Evolutionary conservation across 2,797 vertebrate species (phyloP), one percentile per base, ranked within the genome.

Genomic region (Brachyrhaphis roseni): DNA sequence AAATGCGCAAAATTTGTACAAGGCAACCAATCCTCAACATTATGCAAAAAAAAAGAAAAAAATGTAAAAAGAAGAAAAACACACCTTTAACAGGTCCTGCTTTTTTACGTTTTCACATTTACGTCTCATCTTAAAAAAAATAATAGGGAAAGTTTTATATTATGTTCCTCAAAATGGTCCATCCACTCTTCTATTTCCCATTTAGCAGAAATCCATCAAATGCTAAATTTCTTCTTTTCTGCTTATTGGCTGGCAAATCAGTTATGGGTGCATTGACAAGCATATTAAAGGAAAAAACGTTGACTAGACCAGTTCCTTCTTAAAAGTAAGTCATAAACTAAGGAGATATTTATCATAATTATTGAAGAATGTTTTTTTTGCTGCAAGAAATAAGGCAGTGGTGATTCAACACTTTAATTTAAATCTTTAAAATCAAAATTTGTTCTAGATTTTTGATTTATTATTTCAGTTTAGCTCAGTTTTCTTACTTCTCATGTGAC

Each of bases 251-350:
- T 49, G 47, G 7, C 47, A 49, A 49, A 49, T 49, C 47, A 18
- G 1, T 4, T 12, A 46, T 1, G 12, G 7, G 20, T 23, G n/a
- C n/a, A n/a, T n/a, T n/a, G n/a, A 8, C 6, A 23, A 2, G 10
- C 11, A 8, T 51, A 23, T 51, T 8, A 6, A 51, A 51, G 11
- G 23, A 23, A 55, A 49, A 55, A n/a, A 26, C 23, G 4, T 55
- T 0, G 0, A n/a, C 11, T n/a, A 28, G 26, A n/a, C 10, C 11
- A n/a, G n/a, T n/a, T 57, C 26, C 28, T 28, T 57, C n/a, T 28
- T 28, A 59, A 31, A 31, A 31, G 2, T 23, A 51, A 51, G 57
- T 59, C 5, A 31, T 15, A 59, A 59, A 57, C 26, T 2, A 6
- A 59, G 57, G n/a, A 7, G 0, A 59, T 16, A 31, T 16, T 59